Evolutionary conservation across 2,113 vertebrate genomes (phyloP).

Genomic region (Spheniscus mendiculus): DNA sequence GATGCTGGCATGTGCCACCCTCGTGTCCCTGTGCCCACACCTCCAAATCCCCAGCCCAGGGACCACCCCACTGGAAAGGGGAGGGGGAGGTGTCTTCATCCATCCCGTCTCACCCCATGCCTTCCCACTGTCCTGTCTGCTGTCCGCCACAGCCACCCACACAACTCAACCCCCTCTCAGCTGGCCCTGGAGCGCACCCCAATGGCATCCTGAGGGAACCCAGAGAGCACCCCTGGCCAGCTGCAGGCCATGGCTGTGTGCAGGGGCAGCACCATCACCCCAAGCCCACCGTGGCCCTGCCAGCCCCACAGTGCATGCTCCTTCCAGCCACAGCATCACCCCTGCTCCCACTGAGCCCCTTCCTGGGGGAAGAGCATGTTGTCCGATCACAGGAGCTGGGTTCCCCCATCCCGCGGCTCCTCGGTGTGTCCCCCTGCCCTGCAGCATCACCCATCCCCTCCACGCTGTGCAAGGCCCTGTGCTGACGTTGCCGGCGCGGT

Average conservation of each 20-base stretch:
- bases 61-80: neutral
- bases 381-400: neutral
- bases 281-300: neutral
- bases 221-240: neutral
- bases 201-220: neutral
- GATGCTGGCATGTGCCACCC: neutral
- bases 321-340: fast-evolving
- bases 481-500: fast-evolving
- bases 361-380: fast-evolving
- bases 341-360: neutral
- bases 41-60: neutral
- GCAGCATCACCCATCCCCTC: fast-evolving
- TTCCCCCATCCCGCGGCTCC: fast-evolving
- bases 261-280: neutral
- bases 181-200: neutral
- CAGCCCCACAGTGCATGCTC: neutral
- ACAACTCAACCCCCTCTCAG: neutral
- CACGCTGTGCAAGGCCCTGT: fast-evolving
- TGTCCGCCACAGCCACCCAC: neutral
- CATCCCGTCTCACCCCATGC: neutral
- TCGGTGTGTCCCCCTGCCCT: too few species aligned
- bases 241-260: neutral
- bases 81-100: neutral
- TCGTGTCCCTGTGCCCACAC: neutral
- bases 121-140: neutral